Conservation (phyloP, 64 coral and sea anemone genomes). For the Dendronephthya gigantea region DNA sequence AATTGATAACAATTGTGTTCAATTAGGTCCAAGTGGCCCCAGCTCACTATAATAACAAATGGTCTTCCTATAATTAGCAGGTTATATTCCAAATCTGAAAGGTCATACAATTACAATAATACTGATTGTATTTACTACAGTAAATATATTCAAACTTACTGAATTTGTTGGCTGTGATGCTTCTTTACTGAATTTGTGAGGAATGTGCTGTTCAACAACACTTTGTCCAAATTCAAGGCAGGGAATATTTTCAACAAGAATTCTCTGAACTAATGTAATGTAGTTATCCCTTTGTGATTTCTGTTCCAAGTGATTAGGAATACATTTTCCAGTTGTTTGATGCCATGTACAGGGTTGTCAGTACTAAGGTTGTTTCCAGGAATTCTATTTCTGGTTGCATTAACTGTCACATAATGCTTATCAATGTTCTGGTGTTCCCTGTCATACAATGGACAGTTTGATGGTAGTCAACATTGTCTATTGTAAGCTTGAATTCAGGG, state of each 20-base stretch:
- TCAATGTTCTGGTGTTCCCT: slow-evolving; percentile 9
- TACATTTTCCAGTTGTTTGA: slow-evolving; percentile 27
- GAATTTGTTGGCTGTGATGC: slow-evolving; percentile 18
- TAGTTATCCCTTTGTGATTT: slow-evolving; percentile 1
- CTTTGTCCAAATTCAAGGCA: slow-evolving; percentile 25
- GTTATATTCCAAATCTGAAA: neutral
- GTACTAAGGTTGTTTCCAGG: neutral
- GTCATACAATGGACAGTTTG: neutral
- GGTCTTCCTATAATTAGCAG: too few relatives aligned
- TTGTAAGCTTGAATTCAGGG: slow-evolving; percentile 7
- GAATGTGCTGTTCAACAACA: slow-evolving; percentile 21
- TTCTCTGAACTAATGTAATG: slow-evolving; percentile 28
- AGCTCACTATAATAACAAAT: too few relatives aligned
- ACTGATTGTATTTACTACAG: neutral
- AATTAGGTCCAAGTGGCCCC: too few relatives aligned
- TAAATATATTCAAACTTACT: neutral
- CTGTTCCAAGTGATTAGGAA: slow-evolving; percentile 20
- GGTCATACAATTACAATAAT: neutral
- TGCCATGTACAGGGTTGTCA: neutral
- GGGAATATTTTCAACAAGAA: slow-evolving; percentile 39
- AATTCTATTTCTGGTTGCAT: neutral
- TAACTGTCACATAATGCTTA: neutral
- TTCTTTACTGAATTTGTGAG: slow-evolving; percentile 29
- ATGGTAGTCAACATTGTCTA: slow-evolving; percentile 9
- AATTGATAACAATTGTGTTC: too few relatives aligned